Base-by-base conservation (phyloP, 2,113 vertebrate species). In the Osmerus mordax region DNA sequence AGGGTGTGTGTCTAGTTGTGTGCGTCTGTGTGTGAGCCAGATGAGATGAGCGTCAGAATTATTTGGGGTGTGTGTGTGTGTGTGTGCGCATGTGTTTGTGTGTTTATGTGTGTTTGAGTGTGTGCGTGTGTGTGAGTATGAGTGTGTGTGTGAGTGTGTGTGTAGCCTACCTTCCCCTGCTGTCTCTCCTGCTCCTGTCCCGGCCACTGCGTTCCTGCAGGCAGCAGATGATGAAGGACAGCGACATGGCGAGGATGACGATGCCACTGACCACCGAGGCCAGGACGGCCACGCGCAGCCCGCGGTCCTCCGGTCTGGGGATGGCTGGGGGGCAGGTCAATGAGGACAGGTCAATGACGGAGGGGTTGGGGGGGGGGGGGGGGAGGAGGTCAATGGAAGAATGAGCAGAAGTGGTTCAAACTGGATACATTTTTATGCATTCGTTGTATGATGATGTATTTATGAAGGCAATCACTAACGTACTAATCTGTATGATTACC, bases 151-250 rank as follows among this genome's bases (percentile, higher is more conserved):
- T 51, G 18, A 52, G 3, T 14, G 19, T 58, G 29, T 51, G 18
- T 32, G 0, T 60, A 18, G 2, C 14, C 19, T 72, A 91, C 91
- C 89, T 91, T 83, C 75, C 81, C 21, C 79, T 63, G 55, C 59
- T 36, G 75, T 21, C 81, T 76, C 11, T 87, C 87, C 79, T 71
- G 67, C 72, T 8, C 81, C 75, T 70, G 58, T 82, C 69, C 63
- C 80, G 78, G 28, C 81, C 73, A 62, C 83, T 81, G 65, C 82
- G 82, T 61, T 91, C 89, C 55, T 91, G 90, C 78, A 94, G 86
- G 74, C 94, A 95, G 90, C 94, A 95, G 71, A 93, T 65, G 58
- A 93, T 88, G 70, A 95, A 95, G 82, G 93, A 91, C 67, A 91
- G 28, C 25, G 92, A 91, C 80, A 94, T 89, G 16, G 84, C 88